Evolutionary conservation across 2,797 vertebrate genomes (phyloP).

Genomic region (Gobio occitaniae): DNA sequence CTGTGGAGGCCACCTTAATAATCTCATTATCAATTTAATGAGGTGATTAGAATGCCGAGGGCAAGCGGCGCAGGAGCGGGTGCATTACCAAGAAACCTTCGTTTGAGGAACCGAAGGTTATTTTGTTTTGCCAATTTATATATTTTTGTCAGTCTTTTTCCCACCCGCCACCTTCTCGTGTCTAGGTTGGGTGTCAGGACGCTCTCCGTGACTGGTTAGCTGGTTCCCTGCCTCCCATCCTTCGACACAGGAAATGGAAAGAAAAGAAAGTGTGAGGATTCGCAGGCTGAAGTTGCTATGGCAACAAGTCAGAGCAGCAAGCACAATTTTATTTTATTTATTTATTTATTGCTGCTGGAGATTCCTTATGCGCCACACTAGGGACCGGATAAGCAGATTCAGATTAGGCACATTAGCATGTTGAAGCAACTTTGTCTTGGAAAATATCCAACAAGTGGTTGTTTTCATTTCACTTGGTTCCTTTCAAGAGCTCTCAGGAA

Average conservation of each 20-base stretch:
- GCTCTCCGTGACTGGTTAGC: constrained; percentile 28
- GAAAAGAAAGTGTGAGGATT: constrained; percentile 41
- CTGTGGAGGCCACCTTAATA: constrained; percentile 55
- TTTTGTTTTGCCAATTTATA: constrained; percentile 29
- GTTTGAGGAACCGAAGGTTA: constrained; percentile 29
- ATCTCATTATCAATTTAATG: constrained; percentile 62
- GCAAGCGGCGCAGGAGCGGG: constrained; percentile 27
- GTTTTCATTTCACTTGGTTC: constrained; percentile 7
- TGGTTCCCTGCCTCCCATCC: constrained; percentile 14
- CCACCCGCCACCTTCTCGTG: background rate
- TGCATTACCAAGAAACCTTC: background rate
- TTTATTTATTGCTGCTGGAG: constrained; percentile 15
- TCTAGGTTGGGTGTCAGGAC: background rate
- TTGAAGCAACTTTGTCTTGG: background rate
- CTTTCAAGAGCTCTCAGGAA: constrained; percentile 22
- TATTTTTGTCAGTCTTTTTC: background rate
- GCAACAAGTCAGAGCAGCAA: constrained; percentile 52
- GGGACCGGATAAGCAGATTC: constrained; percentile 36
- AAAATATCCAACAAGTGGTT: constrained; percentile 31
- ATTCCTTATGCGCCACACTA: constrained; percentile 25
- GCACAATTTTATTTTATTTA: constrained; percentile 16
- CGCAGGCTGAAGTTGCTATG: constrained; percentile 55
- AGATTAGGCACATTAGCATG: constrained; percentile 23
- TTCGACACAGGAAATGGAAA: constrained; percentile 36
- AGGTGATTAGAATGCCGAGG: constrained; percentile 58